phyloP scores from a whole-genome alignment of 2,113 vertebrate genomes.

The Pterocles gutturalis region DNA sequence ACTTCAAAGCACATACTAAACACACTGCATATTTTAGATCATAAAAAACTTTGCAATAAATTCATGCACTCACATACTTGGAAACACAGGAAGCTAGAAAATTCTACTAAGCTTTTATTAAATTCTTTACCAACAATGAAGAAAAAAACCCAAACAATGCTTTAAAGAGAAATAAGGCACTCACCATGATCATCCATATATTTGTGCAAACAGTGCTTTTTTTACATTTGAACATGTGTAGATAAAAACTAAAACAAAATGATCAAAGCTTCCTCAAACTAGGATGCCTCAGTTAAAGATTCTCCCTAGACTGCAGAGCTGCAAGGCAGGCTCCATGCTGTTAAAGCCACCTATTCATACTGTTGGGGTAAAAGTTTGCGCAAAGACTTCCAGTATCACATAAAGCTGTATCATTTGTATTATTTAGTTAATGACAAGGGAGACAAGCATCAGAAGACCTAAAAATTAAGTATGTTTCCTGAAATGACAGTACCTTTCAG shows the following conservation, averaged over 20 bases:
- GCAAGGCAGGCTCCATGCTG: not conserved
- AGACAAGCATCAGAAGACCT: not conserved
- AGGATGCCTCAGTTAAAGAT: not conserved
- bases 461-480: not conserved
- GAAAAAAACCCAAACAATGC: not conserved
- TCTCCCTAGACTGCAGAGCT: not conserved
- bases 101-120: not conserved
- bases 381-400: not conserved
- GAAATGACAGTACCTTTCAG: not conserved
- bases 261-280: not conserved
- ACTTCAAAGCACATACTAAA: not conserved
- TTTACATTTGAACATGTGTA: not conserved
- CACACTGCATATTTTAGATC: not conserved
- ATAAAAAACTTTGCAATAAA: not conserved
- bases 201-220: not conserved
- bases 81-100: not conserved
- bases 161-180: not conserved
- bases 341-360: not conserved
- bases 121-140: not conserved
- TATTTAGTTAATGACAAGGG: not conserved
- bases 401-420: not conserved
- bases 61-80: not conserved
- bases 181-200: not conserved
- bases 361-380: not conserved
- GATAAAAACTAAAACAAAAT: not conserved